Conservation (phyloP, 2,888 invertebrate species). For the Esperia sulphurella region DNA sequence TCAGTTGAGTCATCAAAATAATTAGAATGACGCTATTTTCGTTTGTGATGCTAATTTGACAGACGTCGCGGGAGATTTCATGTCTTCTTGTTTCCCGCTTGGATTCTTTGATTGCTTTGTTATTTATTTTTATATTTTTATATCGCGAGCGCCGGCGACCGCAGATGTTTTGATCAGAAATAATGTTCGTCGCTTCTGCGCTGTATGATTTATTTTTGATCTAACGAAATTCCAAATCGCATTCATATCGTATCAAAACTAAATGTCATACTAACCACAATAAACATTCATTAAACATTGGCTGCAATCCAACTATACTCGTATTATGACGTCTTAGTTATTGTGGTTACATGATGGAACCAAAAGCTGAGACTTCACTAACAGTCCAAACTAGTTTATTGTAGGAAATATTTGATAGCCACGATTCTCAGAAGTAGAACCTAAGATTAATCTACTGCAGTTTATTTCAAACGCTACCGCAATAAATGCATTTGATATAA, state of each 20-base stretch:
- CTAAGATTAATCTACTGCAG: conserved; percentile 53
- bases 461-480: conserved; percentile 66
- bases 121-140: conserved; percentile 43
- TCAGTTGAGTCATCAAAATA: conserved; percentile 79
- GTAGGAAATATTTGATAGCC: conserved; percentile 74
- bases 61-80: conserved; percentile 77
- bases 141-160: conserved; percentile 26
- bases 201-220: conserved; percentile 8
- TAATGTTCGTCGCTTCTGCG: not conserved
- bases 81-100: conserved; percentile 60
- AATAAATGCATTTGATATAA: conserved; percentile 75
- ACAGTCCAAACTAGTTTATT: conserved; percentile 56
- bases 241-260: conserved; percentile 30
- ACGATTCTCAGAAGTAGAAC: conserved; percentile 61
- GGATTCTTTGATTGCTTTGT: conserved; percentile 68
- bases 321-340: conserved; percentile 48
- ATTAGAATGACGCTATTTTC: conserved; percentile 79
- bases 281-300: conserved; percentile 62
- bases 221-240: conserved; percentile 3
- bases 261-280: conserved; percentile 42
- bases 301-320: conserved; percentile 60
- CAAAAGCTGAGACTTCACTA: conserved; percentile 53
- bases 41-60: conserved; percentile 78
- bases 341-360: conserved; percentile 43
- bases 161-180: conserved; percentile 26